These are phyloP conservation scores for Thamnaconus septentrionalis DNA, from an alignment of 2,113 vertebrate genomes.

Conservation along the genomic window DNA sequence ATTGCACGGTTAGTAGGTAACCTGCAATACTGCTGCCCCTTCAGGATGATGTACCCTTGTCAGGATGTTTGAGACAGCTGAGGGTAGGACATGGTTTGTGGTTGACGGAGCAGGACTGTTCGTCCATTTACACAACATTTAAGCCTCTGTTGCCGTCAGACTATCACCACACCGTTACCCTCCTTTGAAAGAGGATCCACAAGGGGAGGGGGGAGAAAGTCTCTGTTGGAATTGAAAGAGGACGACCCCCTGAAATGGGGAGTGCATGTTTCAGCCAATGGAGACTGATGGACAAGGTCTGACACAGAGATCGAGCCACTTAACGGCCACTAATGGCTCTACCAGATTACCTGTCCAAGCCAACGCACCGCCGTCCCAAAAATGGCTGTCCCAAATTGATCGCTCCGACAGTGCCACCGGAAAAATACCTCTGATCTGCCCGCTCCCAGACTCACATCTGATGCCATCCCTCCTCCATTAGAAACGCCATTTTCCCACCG, in stretches of 20 bases:
- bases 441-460: conserved; percentile 41
- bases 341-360: conserved; percentile 70
- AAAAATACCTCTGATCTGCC: conserved; percentile 38
- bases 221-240: conserved; percentile 16
- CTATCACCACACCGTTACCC: conserved; percentile 38
- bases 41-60: conserved; percentile 34
- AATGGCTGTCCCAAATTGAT: conserved; percentile 58
- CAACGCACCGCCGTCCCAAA: conserved; percentile 27
- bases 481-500: conserved; percentile 62
- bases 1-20: conserved; percentile 42
- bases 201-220: not conserved
- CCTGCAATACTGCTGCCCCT: conserved; percentile 37
- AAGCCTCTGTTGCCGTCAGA: conserved; percentile 33
- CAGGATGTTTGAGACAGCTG: conserved; percentile 28
- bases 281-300: conserved; percentile 69
- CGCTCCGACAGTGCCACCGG: conserved; percentile 29
- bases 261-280: conserved; percentile 60
- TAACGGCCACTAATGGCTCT: conserved; percentile 66
- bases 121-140: conserved; percentile 53
- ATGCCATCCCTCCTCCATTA: conserved; percentile 59
- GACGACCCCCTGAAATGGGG: conserved; percentile 20
- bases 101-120: conserved; percentile 35
- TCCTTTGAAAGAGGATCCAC: conserved; percentile 13
- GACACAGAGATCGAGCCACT: conserved; percentile 64
- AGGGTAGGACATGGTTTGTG: conserved; percentile 6